Evolutionary conservation across 2,113 vertebrate genomes (phyloP).

Genomic region (Castor canadensis): DNA sequence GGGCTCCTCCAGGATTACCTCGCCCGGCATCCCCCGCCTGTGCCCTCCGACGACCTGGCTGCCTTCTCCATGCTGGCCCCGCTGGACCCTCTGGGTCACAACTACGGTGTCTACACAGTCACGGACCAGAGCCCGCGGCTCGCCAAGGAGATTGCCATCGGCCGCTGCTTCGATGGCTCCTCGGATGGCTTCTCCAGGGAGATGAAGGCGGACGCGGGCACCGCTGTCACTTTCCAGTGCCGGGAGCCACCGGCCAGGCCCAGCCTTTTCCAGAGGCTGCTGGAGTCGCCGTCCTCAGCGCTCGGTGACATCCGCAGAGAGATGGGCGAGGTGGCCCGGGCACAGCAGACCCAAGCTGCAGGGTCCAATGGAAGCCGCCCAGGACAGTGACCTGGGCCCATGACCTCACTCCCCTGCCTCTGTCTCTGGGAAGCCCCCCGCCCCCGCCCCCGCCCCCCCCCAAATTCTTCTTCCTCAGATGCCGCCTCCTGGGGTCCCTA

Average conservation of each 20-base stretch:
- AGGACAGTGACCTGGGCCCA: conserved; percentile 82
- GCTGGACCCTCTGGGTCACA: conserved; percentile 96
- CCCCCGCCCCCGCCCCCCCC: too few relatives aligned
- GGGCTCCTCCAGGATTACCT: conserved; percentile 93
- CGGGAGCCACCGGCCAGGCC: conserved; percentile 88
- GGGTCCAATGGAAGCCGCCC: not conserved
- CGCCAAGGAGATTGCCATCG: conserved; percentile 98
- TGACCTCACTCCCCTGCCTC: conserved; percentile 83
- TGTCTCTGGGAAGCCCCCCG: not conserved
- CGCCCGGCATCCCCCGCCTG: conserved; percentile 89
- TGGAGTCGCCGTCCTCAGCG: conserved; percentile 88
- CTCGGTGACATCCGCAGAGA: conserved; percentile 91
- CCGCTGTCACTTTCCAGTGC: conserved; percentile 93
- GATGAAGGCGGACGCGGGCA: conserved; percentile 91
- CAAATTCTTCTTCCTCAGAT: not conserved
- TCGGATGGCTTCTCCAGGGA: conserved; percentile 96
- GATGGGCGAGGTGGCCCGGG: conserved; percentile 86
- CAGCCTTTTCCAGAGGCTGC: conserved; percentile 95
- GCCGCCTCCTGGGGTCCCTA: not conserved
- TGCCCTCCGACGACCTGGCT: conserved; percentile 84
- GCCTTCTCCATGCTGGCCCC: conserved; percentile 94
- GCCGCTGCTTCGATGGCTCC: conserved; percentile 97
- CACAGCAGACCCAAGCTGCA: not conserved
- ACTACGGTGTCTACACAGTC: conserved; percentile 98
- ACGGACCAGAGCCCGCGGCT: conserved; percentile 96